A percentile compares a stretch with the other conserved stretches of the same genome.
These are phyloP conservation scores for Agapetus fuscipes DNA, from an alignment of 2,888 invertebrate species.

Conservation along the genomic window DNA sequence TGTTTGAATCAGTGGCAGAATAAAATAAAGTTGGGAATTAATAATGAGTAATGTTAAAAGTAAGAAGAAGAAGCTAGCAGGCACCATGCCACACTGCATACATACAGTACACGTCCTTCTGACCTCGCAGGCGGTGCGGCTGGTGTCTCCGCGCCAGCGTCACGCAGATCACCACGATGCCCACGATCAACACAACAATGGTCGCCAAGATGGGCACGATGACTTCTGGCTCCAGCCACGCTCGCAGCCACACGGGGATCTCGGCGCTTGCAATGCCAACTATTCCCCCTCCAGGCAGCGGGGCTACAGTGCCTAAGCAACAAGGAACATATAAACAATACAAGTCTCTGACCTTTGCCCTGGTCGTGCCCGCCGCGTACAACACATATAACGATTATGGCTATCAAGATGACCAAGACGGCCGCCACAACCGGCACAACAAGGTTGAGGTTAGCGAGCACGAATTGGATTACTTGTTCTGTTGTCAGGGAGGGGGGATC, in stretches of 20 bases:
- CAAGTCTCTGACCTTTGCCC: constrained; percentile 64
- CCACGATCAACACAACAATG: constrained; percentile 81
- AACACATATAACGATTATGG: constrained; percentile 87
- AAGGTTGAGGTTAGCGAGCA: constrained; percentile 84
- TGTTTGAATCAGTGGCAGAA: too few relatives aligned
- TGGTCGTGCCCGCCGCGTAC: constrained; percentile 75
- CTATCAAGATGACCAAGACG: constrained; percentile 85
- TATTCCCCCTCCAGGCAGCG: constrained; percentile 55
- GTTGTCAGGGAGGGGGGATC: constrained; percentile 68
- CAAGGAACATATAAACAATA: constrained; percentile 26
- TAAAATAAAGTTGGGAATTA: neutral
- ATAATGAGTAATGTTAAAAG: neutral
- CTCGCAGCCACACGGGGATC: constrained; percentile 66
- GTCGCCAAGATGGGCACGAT: constrained; percentile 85
- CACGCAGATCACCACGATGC: constrained; percentile 83
- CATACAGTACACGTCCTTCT: constrained; percentile 68
- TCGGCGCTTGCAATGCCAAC: constrained; percentile 41
- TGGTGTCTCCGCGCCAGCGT: constrained; percentile 76
- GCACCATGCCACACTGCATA: constrained; percentile 37
- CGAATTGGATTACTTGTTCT: constrained; percentile 78
- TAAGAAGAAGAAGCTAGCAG: constrained; percentile 30
- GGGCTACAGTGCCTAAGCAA: constrained; percentile 68
- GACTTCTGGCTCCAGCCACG: constrained; percentile 84
- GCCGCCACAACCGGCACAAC: constrained; percentile 91
- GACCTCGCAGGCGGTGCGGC: constrained; percentile 74